These are phyloP conservation scores for Heliconius cydno DNA, from an alignment of 2,888 invertebrate species.

Conservation along the genomic window DNA sequence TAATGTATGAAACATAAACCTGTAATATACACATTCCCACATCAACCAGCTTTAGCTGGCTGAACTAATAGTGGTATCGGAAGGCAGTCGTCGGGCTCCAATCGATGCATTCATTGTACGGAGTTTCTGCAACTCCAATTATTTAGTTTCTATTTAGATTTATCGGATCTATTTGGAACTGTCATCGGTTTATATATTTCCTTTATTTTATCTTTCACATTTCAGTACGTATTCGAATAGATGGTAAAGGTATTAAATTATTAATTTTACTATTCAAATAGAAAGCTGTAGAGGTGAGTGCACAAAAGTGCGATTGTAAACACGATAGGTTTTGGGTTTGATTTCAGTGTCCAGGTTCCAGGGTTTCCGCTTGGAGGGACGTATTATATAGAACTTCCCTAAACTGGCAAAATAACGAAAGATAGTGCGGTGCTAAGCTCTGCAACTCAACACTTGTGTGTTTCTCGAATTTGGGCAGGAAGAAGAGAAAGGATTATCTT, in stretches of 20 bases:
- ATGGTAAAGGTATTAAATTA: background rate
- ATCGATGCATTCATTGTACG: constrained; percentile 25
- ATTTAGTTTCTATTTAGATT: constrained; percentile 11
- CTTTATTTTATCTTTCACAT: background rate
- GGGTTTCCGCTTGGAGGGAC: no score
- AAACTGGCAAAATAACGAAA: no score
- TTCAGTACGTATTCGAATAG: background rate
- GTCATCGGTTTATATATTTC: background rate
- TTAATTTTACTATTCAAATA: background rate
- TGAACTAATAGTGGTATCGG: constrained; percentile 38
- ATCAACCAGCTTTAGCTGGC: constrained; percentile 20
- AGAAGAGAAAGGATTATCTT: no score
- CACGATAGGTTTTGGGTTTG: no score
- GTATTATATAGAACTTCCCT: no score
- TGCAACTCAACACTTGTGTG: no score
- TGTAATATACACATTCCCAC: constrained; percentile 1
- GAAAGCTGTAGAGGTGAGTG: no score
- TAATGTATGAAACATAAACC: background rate
- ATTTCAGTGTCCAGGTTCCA: no score
- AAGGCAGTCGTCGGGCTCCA: constrained; percentile 20
- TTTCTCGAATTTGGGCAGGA: no score
- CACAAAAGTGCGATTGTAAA: no score
- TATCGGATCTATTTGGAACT: constrained; percentile 1
- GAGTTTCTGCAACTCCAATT: constrained; percentile 8
- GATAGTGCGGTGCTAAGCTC: no score